Evolutionary conservation across 37 sponge, comb jelly and placozoan species (phyloP).

Genomic region (Ianthella basta): DNA sequence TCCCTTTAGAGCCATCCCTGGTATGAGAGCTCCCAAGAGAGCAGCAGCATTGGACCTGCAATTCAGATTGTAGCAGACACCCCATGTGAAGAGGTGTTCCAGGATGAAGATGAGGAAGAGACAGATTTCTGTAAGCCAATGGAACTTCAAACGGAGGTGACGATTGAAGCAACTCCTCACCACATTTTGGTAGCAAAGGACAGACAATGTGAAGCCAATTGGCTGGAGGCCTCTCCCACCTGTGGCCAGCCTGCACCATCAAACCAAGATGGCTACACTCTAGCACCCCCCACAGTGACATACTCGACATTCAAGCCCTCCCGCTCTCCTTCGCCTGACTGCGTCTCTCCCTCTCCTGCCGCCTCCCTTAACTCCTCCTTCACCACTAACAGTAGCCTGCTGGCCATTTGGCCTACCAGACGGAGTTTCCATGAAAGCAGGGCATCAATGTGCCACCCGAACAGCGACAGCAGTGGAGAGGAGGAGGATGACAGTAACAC

Average conservation of each 20-base stretch:
- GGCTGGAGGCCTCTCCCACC: no score
- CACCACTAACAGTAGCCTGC: neutral
- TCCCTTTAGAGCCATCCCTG: no score
- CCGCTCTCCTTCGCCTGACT: constrained; percentile 9
- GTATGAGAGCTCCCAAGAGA: no score
- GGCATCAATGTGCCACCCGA: neutral
- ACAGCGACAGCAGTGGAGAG: neutral
- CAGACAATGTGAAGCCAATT: no score
- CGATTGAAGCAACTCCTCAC: neutral
- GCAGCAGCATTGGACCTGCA: no score
- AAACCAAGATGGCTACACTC: no score
- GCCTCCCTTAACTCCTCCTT: constrained; percentile 4
- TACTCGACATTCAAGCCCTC: constrained; percentile 27
- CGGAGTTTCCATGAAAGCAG: neutral
- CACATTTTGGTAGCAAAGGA: no score
- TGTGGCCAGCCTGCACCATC: no score
- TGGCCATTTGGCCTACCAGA: constrained; percentile 23
- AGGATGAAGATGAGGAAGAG: neutral
- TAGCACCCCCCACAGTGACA: neutral
- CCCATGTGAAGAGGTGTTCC: neutral
- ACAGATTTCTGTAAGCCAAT: neutral
- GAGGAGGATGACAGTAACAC: neutral
- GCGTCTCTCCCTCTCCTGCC: constrained; percentile 8
- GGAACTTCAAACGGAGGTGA: neutral
- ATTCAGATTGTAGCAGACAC: neutral